Evolutionary conservation across 2,797 vertebrate species (phyloP), one percentile per base, ranked within the genome.

Genomic region (Falco novaeseelandiae): DNA sequence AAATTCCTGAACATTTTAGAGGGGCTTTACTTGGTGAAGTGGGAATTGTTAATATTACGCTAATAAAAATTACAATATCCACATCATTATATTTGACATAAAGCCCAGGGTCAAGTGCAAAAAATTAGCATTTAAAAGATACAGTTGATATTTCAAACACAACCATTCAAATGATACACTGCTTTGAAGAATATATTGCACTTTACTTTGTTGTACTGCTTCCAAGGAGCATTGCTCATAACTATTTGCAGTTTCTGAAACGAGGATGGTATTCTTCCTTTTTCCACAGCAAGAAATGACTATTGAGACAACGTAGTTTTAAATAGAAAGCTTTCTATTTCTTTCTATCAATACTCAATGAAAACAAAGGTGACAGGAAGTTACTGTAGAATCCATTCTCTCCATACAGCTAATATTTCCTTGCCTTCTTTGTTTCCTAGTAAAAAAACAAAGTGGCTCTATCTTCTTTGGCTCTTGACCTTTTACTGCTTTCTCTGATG

Each of bases 61-160:
- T 83, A 91, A 95, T 83, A 90, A 80, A 73, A 59, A 77, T 71
- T 51, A 70, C 82, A 89, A 40, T 20, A 95, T 30, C 63, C 27
- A 57, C n/a, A 71, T 88, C 11, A 6, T 85, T 57, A 27, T 46
- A 71, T 57, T 34, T 90, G 91, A 88, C 83, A 90, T 36, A 83
- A 86, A 66, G 66, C 22, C 49, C 7, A 1, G 6, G 63, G 71
- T 74, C 82, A 81, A 90, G 61, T 0, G 1, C 22, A 87, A 86
- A 74, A 82, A 87, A 49, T 48, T 67, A 89, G 51, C 40, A 62
- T 59, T 78, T 95, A 79, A 95, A 93, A 96, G 87, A 85, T 14
- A 49, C 1, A 54, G 52, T 6, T 89, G 79, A 42, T 67, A 44
- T 48, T 91, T 78, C 71, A 93, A 54, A 86, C 21, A 71, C 76